phyloP scores from a whole-genome alignment of 2,113 vertebrate species.

The Melospiza melodia region DNA sequence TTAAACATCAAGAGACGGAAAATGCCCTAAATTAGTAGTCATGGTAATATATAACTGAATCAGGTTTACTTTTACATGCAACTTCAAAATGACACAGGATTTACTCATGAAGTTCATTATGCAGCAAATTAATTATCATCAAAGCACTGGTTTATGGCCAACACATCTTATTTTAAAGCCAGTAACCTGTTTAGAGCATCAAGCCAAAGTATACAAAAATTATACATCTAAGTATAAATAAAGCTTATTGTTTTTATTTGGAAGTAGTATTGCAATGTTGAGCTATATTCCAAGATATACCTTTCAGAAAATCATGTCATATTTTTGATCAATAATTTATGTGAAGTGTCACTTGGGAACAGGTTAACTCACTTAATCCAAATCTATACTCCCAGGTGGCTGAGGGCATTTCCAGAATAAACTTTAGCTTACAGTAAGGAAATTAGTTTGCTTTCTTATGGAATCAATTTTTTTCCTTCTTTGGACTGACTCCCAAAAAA shows the following conservation, averaged over 20 bases:
- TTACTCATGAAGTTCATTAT: background rate
- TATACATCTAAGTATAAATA: background rate
- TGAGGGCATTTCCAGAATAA: conserved; percentile 12
- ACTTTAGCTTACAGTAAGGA: background rate
- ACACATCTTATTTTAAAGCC: background rate
- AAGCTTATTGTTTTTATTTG: background rate
- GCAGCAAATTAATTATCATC: background rate
- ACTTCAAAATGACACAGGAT: background rate
- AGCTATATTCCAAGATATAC: background rate
- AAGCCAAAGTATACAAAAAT: background rate
- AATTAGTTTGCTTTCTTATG: conserved; percentile 12
- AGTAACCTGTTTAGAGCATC: background rate
- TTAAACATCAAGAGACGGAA: background rate
- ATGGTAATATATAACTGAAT: background rate
- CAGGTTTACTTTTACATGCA: background rate
- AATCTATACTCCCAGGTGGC: background rate
- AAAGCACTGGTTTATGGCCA: background rate
- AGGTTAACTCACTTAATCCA: background rate
- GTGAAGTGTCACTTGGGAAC: background rate
- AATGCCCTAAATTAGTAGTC: background rate
- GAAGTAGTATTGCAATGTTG: background rate
- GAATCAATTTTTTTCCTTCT: background rate
- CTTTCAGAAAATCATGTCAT: background rate
- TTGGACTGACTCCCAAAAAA: background rate
- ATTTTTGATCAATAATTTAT: background rate